Evolutionary conservation across 92 coral and sea anemone species (phyloP).

Genomic region (Phymanthus crucifer): DNA sequence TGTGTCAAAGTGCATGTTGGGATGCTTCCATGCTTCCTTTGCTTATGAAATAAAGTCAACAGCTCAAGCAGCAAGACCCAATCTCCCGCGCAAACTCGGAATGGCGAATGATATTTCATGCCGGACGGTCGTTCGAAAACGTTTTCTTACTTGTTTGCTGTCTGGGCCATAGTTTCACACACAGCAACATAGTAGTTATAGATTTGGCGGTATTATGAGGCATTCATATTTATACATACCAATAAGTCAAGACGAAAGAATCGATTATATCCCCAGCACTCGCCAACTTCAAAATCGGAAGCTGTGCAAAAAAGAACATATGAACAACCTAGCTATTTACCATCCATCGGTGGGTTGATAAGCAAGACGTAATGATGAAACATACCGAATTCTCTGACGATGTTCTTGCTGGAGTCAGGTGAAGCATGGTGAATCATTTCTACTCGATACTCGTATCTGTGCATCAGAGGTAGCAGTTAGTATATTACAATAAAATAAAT

Average conservation of each 20-base stretch:
- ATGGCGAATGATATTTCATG: no score
- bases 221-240: slow-evolving; percentile 55
- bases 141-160: no score
- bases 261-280: slow-evolving; percentile 98
- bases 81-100: no score
- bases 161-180: no score
- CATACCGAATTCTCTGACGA: slow-evolving; percentile 97
- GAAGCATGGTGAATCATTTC: slow-evolving; percentile 99
- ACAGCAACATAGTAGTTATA: no score
- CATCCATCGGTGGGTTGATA: neutral
- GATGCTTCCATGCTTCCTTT: no score
- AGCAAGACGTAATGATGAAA: neutral
- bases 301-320: slow-evolving; percentile 51
- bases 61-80: no score
- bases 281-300: slow-evolving; percentile 99
- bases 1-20: no score
- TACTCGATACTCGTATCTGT: slow-evolving; percentile 93
- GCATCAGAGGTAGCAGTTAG: neutral
- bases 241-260: slow-evolving; percentile 96
- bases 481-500: no score
- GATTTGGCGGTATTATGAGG: no score
- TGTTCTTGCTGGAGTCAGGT: slow-evolving; percentile 98
- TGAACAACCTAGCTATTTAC: neutral
- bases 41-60: no score
- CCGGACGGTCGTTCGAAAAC: no score